Base-by-base conservation (phyloP, 2,888 invertebrate species). In the Dicranocentrus wangi region DNA sequence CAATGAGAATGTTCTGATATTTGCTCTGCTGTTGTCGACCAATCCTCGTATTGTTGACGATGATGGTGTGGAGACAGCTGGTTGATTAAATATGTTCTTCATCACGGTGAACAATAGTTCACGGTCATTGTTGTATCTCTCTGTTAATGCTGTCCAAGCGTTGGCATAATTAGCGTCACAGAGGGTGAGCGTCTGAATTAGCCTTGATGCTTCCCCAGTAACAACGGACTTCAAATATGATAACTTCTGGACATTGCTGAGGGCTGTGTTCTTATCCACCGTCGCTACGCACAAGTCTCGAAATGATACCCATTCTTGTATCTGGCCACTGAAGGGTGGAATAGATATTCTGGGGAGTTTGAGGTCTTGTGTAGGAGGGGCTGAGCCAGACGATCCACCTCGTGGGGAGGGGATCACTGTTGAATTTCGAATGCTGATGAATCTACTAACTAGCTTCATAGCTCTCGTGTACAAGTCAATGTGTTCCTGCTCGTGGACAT, bases 151-250 rank as follows among this genome's bases (percentile, higher is more conserved):
- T 0, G 63, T 55, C 84, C 81, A 83, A 0, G 84, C 84, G 2
- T 63, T 58, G 19, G 68, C 68, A 43, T 81, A 84, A 19, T 82
- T 84, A 2, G 43, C 80, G 28, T 84, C 80, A 7, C 68, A 61
- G 15, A 83, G n/a, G 8, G 27, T 1, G 1, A 77, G 15, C 1
- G 61, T 39, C 17, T 60, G 42, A 25, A 84, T 58, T 1, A 63
- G 63, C n/a, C 61, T 17, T 7, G 84, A 78, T 42, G 84, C 81
- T 63, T 81, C 81, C n/a, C 82, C 82, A 13, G 23, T 53, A 0
- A 84, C 60, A 0, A 27, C 10, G 2, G 70, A 13, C 32, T 82
- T 81, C 2, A 84, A 39, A 42, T 84, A 81, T 1, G 72, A 63
- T 0, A 82, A 17, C 25, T 82, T 84, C 60, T 82, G 75, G 0